phyloP scores from a whole-genome alignment of 2,888 invertebrate species.

The Diarsia rubi region DNA sequence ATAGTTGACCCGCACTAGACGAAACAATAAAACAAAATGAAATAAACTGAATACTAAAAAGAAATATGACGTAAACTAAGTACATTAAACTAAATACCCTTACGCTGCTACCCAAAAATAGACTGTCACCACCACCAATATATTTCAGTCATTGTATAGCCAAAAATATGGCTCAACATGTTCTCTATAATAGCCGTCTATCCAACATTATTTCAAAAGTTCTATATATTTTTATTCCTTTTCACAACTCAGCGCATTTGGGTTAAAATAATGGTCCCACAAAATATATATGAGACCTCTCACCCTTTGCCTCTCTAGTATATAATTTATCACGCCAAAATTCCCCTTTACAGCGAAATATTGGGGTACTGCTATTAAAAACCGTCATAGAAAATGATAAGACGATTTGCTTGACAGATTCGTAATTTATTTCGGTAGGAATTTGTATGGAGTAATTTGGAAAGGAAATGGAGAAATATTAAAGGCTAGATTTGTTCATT shows the following conservation, averaged over 20 bases:
- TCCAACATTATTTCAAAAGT: conserved; percentile 46
- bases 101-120: neutral
- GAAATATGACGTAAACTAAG: neutral
- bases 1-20: neutral
- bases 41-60: neutral
- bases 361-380: conserved; percentile 47
- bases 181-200: conserved; percentile 17
- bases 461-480: conserved; percentile 22
- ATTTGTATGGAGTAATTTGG: conserved; percentile 45
- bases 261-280: conserved; percentile 60
- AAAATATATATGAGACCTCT: conserved; percentile 65
- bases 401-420: conserved; percentile 55
- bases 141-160: neutral
- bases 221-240: conserved; percentile 56
- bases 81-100: neutral
- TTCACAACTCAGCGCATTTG: conserved; percentile 59
- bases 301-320: conserved; percentile 54
- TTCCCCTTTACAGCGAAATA: conserved; percentile 43
- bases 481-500: conserved; percentile 21
- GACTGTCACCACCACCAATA: neutral
- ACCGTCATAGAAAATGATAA: conserved; percentile 51
- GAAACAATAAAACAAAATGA: neutral
- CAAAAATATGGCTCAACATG: conserved; percentile 18
- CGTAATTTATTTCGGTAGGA: conserved; percentile 51
- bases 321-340: conserved; percentile 63